Evolutionary conservation across 37 sponge, comb jelly and placozoan genomes (phyloP).

Genomic region (Spongilla lacustris): DNA sequence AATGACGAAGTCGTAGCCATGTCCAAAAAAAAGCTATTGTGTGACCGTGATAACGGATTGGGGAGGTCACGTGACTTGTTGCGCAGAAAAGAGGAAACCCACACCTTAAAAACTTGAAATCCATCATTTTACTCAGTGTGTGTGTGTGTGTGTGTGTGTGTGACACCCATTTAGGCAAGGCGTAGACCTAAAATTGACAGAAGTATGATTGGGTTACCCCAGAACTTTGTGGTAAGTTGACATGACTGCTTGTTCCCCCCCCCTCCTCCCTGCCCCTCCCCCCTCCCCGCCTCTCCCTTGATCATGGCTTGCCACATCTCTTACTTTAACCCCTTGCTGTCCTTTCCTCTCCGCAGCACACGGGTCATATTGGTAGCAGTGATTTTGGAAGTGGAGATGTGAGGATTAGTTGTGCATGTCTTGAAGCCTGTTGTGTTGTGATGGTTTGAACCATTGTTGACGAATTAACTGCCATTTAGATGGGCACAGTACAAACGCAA

Average conservation of each 20-base stretch:
- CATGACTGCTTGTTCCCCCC: neutral
- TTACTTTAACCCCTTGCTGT: neutral
- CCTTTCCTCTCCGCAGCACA: conserved; percentile 57
- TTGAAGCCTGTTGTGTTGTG: too few relatives aligned
- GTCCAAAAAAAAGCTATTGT: too few relatives aligned
- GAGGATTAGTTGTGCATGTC: conserved; percentile 5
- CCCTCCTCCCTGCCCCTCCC: conserved; percentile 1
- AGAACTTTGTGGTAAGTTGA: conserved; percentile 73
- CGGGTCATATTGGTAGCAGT: conserved; percentile 86
- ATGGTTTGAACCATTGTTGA: neutral
- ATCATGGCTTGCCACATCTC: too few relatives aligned
- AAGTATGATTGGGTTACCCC: conserved; percentile 77
- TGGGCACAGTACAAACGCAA: conserved; percentile 64
- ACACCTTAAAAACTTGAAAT: too few relatives aligned
- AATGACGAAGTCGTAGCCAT: neutral
- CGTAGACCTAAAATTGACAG: conserved; percentile 64
- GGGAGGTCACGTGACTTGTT: neutral
- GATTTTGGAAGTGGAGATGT: conserved; percentile 84
- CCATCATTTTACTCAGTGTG: neutral
- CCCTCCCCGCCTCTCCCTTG: too few relatives aligned
- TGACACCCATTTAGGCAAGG: conserved; percentile 20
- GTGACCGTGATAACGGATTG: neutral
- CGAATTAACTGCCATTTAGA: conserved; percentile 26
- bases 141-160: conserved; percentile 3
- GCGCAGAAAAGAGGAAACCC: too few relatives aligned